Evolutionary conservation across 2,797 vertebrate genomes (phyloP), one percentile per base, ranked within the genome.

Genomic region (Coluber constrictor): DNA sequence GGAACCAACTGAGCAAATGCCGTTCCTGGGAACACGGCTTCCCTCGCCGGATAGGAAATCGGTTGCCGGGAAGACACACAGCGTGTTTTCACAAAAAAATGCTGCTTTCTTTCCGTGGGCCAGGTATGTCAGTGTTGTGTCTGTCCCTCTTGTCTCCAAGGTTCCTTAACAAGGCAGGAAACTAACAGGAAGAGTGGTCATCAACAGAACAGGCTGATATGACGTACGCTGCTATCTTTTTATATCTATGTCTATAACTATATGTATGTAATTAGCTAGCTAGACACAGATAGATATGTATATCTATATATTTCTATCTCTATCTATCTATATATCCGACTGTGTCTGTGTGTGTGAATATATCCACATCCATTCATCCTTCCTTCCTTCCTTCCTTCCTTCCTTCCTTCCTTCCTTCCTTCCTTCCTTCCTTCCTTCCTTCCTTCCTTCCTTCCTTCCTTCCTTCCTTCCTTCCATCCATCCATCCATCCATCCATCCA

Each of bases 41-140:
- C 55, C 29, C 59, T 87, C 2, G 32, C 16, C 51, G 29, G 63
- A 43, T 55, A 7, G 18, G 66, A 7, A 89, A 56, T 59, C 15
- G 1, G 43, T 55, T 43, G 88, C 43, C 66, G 60, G 92, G 92
- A 90, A 0, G 79, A 93, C 16, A 90, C 47, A 1, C 32, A 74
- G 88, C 90, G 94, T 93, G 23, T 66, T 91, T 11, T 70, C 29
- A 93, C 87, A 95, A 95, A 1, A 95, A 1, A 3, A 2, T 59
- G 89, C 94, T 94, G 93, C 89, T 92, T 93, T 20, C 54, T 56
- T 0, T 8, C 55, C 93, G 63, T 43, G 15, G 70, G 32, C 70
- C 32, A 20, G 3, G 83, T 92, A 13, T 90, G 95, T 57, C 57
- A 55, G 29, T 59, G 90, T 93, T 91, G 90, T 92, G 18, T 37